A percentile compares a stretch with the other conserved stretches of the same genome.
Evolutionary conservation across 2,113 vertebrate species (phyloP).

Genomic region (Sorex araneus): DNA sequence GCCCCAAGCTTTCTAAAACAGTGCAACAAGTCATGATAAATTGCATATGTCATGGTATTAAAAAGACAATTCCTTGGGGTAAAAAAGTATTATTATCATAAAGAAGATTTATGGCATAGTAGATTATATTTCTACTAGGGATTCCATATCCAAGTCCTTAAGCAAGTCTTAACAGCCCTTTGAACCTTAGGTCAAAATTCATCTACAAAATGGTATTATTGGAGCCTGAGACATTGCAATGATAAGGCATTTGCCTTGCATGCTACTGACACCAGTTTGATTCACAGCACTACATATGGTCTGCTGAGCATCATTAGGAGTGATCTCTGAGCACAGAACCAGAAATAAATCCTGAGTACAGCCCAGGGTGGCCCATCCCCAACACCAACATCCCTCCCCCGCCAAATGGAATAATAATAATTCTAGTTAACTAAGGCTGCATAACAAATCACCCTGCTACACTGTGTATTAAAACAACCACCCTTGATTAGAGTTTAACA

Average conservation of each 20-base stretch:
- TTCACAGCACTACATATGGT: no score
- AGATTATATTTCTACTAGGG: slow-evolving; percentile 18
- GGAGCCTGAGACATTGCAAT: neutral
- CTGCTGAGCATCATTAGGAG: no score
- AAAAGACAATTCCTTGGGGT: slow-evolving; percentile 22
- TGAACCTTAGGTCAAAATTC: neutral
- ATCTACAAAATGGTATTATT: neutral
- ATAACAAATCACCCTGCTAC: neutral
- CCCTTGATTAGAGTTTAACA: neutral
- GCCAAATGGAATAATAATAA: no score
- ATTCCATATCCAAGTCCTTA: neutral
- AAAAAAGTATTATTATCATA: slow-evolving; percentile 39
- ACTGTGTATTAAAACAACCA: slow-evolving; percentile 18
- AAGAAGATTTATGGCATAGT: neutral
- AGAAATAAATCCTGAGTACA: no score
- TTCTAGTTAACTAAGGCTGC: neutral
- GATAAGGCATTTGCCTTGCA: no score
- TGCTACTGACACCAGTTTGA: no score
- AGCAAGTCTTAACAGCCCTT: neutral
- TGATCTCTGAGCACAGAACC: no score
- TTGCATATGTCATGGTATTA: neutral
- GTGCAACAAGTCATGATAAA: slow-evolving; percentile 6
- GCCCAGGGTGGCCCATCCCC: no score
- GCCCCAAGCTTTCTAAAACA: slow-evolving; percentile 36
- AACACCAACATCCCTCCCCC: no score